phyloP scores from a whole-genome alignment of 2,888 invertebrate genomes.

The Craniophora ligustri region DNA sequence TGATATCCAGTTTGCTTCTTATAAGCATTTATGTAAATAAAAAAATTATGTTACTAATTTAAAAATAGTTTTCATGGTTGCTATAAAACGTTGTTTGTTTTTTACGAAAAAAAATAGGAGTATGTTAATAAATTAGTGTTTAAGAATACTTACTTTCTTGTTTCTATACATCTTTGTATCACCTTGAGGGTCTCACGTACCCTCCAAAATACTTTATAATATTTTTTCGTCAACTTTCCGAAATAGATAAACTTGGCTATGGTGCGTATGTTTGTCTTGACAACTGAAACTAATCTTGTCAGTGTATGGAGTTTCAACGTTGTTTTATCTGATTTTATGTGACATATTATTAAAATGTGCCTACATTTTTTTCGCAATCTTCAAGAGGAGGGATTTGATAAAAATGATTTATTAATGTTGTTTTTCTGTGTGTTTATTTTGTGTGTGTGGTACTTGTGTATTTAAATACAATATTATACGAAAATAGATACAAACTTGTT shows the following conservation, averaged over 20 bases:
- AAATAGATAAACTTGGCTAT: constrained; percentile 66
- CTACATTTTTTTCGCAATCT: constrained; percentile 32
- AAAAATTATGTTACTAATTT: too few relatives aligned
- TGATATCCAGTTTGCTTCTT: too few relatives aligned
- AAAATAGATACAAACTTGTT: too few relatives aligned
- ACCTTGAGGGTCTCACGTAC: constrained; percentile 47
- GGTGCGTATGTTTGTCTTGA: constrained; percentile 57
- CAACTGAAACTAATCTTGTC: constrained; percentile 62
- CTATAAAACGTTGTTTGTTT: too few relatives aligned
- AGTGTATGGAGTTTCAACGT: constrained; percentile 51
- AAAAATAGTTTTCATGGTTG: too few relatives aligned
- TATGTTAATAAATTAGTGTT: too few relatives aligned
- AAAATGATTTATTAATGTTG: constrained; percentile 23
- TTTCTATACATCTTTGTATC: constrained; percentile 35
- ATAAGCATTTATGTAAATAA: too few relatives aligned
- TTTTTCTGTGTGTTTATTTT: constrained; percentile 3
- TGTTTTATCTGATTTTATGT: constrained; percentile 57
- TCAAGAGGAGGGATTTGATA: constrained; percentile 16
- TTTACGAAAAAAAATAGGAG: too few relatives aligned
- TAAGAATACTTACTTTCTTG: constrained; percentile 7
- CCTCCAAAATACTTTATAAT: constrained; percentile 68
- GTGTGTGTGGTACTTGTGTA: background rate
- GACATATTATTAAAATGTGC: constrained; percentile 51
- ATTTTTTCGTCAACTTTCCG: constrained; percentile 63
- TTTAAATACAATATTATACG: too few relatives aligned